Conservation (phyloP, 2,113 vertebrate species). For the Bufo bufo region DNA sequence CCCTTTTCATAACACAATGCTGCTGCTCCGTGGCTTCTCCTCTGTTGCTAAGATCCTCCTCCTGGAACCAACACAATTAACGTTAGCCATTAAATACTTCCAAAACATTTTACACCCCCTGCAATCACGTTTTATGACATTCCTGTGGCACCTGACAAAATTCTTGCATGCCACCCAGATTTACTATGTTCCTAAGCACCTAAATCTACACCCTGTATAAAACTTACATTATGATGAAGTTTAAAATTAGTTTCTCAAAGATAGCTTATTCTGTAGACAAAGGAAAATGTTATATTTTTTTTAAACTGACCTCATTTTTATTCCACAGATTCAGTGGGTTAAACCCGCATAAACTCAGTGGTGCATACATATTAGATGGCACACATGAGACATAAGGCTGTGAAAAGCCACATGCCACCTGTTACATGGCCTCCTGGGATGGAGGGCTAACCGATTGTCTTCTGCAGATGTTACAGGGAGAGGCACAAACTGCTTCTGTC, state of each 20-base stretch:
- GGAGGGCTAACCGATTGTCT: conserved; percentile 42
- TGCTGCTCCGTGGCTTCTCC: neutral
- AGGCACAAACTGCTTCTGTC: neutral
- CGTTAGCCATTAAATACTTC: neutral
- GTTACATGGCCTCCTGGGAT: conserved; percentile 39
- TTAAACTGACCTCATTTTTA: neutral
- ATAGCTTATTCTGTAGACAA: neutral
- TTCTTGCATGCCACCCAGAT: conserved; percentile 28
- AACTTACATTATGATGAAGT: neutral
- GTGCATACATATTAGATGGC: conserved; percentile 8
- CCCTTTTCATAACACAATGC: neutral
- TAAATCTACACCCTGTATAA: neutral
- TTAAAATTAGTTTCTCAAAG: neutral
- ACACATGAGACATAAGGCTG: conserved; percentile 26
- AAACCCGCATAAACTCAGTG: conserved; percentile 9
- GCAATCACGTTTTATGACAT: conserved; percentile 28
- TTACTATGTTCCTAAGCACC: conserved; percentile 1
- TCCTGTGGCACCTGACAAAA: conserved; percentile 23
- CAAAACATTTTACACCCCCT: conserved; percentile 4
- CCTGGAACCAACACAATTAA: neutral
- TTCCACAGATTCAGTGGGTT: conserved; percentile 16
- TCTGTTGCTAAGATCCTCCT: neutral
- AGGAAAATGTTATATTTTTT: neutral
- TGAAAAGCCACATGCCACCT: conserved; percentile 54
- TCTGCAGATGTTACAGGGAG: conserved; percentile 49